Evolutionary conservation across 2,888 invertebrate genomes (phyloP), one percentile per base, ranked within the genome.

Genomic region (Drosophila diplacantha): DNA sequence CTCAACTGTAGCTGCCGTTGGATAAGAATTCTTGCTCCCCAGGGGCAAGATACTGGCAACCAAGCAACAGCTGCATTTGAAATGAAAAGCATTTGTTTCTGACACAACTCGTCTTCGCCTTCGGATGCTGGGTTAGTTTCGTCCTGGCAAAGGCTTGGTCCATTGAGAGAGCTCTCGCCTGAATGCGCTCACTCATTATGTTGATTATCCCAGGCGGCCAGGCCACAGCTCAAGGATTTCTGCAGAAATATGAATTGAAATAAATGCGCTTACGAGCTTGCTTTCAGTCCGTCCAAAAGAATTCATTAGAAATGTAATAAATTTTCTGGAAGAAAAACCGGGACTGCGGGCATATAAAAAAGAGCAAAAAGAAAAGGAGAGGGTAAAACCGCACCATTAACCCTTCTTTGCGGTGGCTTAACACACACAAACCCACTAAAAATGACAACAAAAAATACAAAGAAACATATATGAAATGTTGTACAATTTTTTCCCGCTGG

Each of bases 81-180:
- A 81, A 82, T 81, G 82, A 81, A 82, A 78, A 75, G 84, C 85
- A 85, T 85, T 85, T 85, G 85, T 85, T 85, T 85, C 81, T 83
- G 85, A 84, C 85, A 83, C 85, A 82, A 84, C 82, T 79, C 74
- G 77, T 84, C 84, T 66, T 71, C 52, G 57, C 62, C 69, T 54
- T 18, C 41, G 51, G 35, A 31, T 52, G 53, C 58, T 20, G 41
- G 51, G 51, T 61, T 63, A 61, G 63, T 62, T 61, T 51, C 29
- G 34, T 41, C 52, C 63, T 31, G 50, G 29, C 60, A 63, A 75
- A 55, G 70, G 56, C 71, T 54, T 34, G 69, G 74, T 68, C 76
- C 76, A 76, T 81, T 74, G 76, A 74, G 83, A 80, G 64, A 72
- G 52, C 75, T 61, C 52, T 61, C 52, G 81, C 81, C 78, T 67